phyloP scores from a whole-genome alignment of 2,888 invertebrate genomes.

The Diplolepis rosae region DNA sequence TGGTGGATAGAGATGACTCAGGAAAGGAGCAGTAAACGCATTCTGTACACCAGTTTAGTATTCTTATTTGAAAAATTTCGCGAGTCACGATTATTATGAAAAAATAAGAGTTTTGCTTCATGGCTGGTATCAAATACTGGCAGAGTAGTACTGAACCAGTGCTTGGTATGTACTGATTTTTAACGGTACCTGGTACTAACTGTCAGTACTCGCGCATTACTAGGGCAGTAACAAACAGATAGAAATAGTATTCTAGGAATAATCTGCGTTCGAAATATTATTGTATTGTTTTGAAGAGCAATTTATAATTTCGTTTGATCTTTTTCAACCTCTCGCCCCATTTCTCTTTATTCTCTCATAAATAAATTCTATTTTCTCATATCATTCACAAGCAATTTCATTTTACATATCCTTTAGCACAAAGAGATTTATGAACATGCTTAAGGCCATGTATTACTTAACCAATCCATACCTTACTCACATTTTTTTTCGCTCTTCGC shows the following conservation, averaged over 20 bases:
- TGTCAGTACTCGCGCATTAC: too few relatives aligned
- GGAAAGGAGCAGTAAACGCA: conserved; percentile 2
- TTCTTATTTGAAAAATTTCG: conserved; percentile 18
- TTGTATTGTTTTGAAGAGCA: neutral
- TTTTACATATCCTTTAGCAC: neutral
- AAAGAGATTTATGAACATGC: neutral
- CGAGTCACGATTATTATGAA: conserved; percentile 16
- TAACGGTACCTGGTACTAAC: too few relatives aligned
- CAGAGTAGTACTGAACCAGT: too few relatives aligned
- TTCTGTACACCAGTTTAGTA: conserved; percentile 3
- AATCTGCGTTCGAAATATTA: too few relatives aligned
- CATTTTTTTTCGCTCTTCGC: too few relatives aligned
- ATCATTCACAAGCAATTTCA: neutral
- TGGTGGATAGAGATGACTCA: conserved; percentile 8
- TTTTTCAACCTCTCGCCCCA: neutral
- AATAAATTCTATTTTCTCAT: neutral
- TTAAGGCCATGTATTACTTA: too few relatives aligned
- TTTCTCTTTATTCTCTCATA: neutral
- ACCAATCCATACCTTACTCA: too few relatives aligned
- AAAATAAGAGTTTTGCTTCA: conserved; percentile 7
- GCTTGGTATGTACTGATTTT: too few relatives aligned
- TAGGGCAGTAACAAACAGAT: too few relatives aligned
- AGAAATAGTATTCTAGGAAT: too few relatives aligned
- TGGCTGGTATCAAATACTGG: too few relatives aligned
- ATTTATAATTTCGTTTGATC: neutral